Evolutionary conservation across 2,113 vertebrate genomes (phyloP).

Genomic region (Ahaetulla prasina): DNA sequence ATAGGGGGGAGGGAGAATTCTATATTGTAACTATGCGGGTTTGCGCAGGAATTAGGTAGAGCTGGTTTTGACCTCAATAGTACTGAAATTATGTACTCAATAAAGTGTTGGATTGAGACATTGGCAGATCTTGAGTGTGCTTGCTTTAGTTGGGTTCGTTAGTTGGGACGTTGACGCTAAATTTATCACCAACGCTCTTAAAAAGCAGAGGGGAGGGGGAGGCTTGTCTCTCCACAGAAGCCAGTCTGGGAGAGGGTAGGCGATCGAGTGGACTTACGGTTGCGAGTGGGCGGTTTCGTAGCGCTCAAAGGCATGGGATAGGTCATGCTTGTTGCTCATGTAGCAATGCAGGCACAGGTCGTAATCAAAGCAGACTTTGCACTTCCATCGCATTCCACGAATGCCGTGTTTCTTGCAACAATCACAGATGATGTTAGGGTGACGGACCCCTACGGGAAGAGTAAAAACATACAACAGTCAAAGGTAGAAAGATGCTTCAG

Average conservation of each 20-base stretch:
- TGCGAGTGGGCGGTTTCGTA: slow-evolving; percentile 93
- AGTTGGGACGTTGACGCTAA: too few relatives aligned
- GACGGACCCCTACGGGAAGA: slow-evolving; percentile 81
- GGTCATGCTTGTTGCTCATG: slow-evolving; percentile 94
- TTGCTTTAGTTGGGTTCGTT: too few relatives aligned
- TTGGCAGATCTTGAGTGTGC: too few relatives aligned
- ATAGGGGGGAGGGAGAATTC: too few relatives aligned
- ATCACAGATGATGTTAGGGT: slow-evolving; percentile 98
- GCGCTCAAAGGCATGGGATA: slow-evolving; percentile 88
- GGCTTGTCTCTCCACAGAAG: neutral
- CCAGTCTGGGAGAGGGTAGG: neutral
- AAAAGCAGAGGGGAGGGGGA: neutral
- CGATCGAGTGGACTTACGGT: slow-evolving; percentile 79
- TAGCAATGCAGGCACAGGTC: slow-evolving; percentile 98
- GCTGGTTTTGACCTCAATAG: too few relatives aligned
- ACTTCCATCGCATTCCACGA: slow-evolving; percentile 97
- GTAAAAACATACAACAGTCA: neutral
- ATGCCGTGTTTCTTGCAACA: slow-evolving; percentile 97
- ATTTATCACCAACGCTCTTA: neutral
- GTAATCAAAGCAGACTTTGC: slow-evolving; percentile 93
- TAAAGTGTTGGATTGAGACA: too few relatives aligned
- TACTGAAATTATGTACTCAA: too few relatives aligned
- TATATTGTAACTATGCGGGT: too few relatives aligned
- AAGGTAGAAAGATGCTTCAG: neutral
- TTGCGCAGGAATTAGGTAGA: too few relatives aligned